Evolutionary conservation across 1,140 invertebrate species (phyloP), one percentile per base, ranked within the genome.

Genomic region (Eupeodes corollae): DNA sequence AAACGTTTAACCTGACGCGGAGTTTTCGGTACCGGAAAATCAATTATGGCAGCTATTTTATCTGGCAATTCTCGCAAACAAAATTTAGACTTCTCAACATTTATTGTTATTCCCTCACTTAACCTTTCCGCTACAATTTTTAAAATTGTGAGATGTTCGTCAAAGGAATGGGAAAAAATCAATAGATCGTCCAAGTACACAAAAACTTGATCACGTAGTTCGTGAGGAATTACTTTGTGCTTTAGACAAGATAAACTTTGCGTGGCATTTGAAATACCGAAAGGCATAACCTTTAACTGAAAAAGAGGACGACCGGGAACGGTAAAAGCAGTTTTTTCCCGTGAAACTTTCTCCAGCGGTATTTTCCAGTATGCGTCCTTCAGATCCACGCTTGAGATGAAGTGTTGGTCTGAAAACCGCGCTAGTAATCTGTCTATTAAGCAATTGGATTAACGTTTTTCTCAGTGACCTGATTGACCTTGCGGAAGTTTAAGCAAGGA

Each of bases 371-470:
- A 34, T 9, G 33, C 33, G n/a, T 34, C n/a, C n/a, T n/a, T n/a
- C n/a, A n/a, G n/a, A n/a, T n/a, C n/a, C n/a, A n/a, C n/a, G n/a
- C n/a, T n/a, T n/a, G 9, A 47, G 12, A 67, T 46, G 42, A 46
- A 61, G 10, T 39, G 33, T 1, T 56, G 52, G 6, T 49, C 50
- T 5, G 21, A 33, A 3, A 58, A 43, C 2, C n/a, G n/a, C n/a
- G n/a, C 49, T 35, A 58, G 19, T n/a, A 58, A 42, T 6, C 44
- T 49, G 5, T 49, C 49, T 42, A 59, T 56, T 49, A 39, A 5
- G 58, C 58, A 11, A 64, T 31, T 10, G 59, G 59, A 42, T 68
- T 64, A 8, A 55, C 54, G 40, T 63, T 59, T 15, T 52, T 55
- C 18, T 55, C 54, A 0, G 58, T 60, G 3, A 60, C 51, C 2